Evolutionary conservation across 2,888 invertebrate genomes (phyloP), one percentile per base, ranked within the genome.

Genomic region (Patella pellucida): DNA sequence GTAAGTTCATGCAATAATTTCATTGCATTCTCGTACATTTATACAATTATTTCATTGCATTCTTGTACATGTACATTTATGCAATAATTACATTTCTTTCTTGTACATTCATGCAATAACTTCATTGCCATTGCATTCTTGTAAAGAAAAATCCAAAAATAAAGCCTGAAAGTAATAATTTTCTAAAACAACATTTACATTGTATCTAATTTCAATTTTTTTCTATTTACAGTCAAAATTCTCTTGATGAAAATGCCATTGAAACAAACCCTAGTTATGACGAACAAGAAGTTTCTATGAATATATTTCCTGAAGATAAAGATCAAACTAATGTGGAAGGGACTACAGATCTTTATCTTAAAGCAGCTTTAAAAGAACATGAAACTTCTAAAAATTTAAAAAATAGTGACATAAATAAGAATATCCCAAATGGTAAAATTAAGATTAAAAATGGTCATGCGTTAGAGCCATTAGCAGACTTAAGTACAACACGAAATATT

Each of bases 271-370:
- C 78, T 19, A 75, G 76, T 11, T 84, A 78, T 67, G 84, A 86
- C 75, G 85, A 84, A 78, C 87, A 87, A 68, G 85, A 86, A 74
- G 79, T 84, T 62, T 83, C 84, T 15, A 82, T 87, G 82, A 84
- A 86, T 68, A 74, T 83, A 4, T 83, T 83, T 75, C 75, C 76
- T 23, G 78, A 79, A 41, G 82, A 82, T 73, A 71, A 71, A 23
- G 77, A 79, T 23, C 72, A 72, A 56, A 54, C 72, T 11, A 72
- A 76, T 69, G 71, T 68, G 11, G 52, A 76, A 27, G 71, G 75
- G 54, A 68, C 78, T 41, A 73, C 76, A n/a, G 80, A 81, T 68
- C 75, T 79, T 62, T 78, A 79, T 68, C 76, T 82, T 14, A 78
- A 77, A 67, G 80, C 79, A 23, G 81, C 81, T 11, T 67, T 82